Percentiles rank a stretch among this genome's conserved stretches.
phyloP scores from a whole-genome alignment of 2,113 vertebrate genomes.

The Callospermophilus lateralis region DNA sequence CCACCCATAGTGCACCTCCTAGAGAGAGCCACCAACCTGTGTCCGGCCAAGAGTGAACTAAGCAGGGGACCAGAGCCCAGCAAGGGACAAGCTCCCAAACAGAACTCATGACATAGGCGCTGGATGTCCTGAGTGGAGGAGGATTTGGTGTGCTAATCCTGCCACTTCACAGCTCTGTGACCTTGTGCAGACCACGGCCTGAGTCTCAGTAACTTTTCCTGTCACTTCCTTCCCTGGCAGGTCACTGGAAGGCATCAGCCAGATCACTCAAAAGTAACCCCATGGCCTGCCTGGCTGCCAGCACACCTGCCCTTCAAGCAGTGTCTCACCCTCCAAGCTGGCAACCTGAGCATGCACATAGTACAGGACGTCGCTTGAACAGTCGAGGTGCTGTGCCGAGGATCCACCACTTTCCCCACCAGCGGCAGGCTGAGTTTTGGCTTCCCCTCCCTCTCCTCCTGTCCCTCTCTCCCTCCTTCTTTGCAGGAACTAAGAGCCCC shows the following conservation, averaged over 20 bases:
- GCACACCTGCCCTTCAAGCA: background rate
- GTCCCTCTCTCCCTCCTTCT: slow-evolving; percentile 14
- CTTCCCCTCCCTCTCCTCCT: background rate
- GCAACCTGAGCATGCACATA: too few species aligned
- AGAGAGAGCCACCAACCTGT: background rate
- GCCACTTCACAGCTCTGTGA: background rate
- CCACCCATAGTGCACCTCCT: background rate
- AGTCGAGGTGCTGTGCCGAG: accelerated
- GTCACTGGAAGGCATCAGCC: background rate
- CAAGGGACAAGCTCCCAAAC: background rate
- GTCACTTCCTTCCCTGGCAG: background rate
- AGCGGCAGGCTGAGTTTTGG: background rate
- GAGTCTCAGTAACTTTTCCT: background rate
- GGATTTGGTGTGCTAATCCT: background rate
- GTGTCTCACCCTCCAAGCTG: background rate
- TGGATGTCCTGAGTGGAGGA: background rate
- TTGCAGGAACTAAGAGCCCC: slow-evolving; percentile 73
- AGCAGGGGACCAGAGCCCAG: background rate
- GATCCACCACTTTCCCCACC: background rate
- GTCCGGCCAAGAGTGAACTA: too few species aligned
- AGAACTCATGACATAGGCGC: too few species aligned
- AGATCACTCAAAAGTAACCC: background rate
- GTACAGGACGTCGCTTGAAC: background rate
- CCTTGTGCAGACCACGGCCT: background rate
- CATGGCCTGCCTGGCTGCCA: background rate